Evolutionary conservation across 2,888 invertebrate genomes (phyloP).

Genomic region (Melanostoma mellinum): DNA sequence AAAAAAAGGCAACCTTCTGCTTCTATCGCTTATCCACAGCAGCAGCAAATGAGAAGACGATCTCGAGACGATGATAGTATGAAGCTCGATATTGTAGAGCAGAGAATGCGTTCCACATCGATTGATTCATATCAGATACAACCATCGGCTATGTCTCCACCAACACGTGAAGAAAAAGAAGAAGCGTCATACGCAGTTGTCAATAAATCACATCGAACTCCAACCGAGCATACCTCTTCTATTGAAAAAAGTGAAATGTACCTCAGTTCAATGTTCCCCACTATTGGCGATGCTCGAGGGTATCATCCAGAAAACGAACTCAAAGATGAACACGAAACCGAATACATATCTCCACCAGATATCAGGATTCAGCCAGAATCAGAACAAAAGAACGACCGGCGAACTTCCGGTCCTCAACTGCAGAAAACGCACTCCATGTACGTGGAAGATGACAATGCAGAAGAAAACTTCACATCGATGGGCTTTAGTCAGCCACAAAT

Average conservation of each 20-base stretch:
- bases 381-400: conserved; percentile 78
- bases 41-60: conserved; percentile 15
- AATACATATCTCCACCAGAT: conserved; percentile 33
- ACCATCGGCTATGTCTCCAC: conserved; percentile 57
- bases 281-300: conserved; percentile 74
- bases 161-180: conserved; percentile 73
- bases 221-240: conserved; percentile 21
- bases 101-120: conserved; percentile 53
- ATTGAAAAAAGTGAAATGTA: conserved; percentile 63
- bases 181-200: conserved; percentile 72
- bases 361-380: conserved; percentile 59
- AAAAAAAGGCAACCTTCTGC: conserved; percentile 38
- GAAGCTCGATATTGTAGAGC: conserved; percentile 48
- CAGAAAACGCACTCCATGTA: conserved; percentile 76
- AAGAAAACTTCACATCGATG: conserved; percentile 41
- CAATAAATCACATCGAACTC: conserved; percentile 48
- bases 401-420: conserved; percentile 78
- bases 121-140: conserved; percentile 60
- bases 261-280: conserved; percentile 74
- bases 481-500: conserved; percentile 52
- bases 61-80: conserved; percentile 40
- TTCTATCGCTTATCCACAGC: conserved; percentile 38
- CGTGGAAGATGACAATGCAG: conserved; percentile 74
- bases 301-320: conserved; percentile 64
- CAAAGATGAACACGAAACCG: conserved; percentile 51